Conservation (phyloP, 2,888 invertebrate species). For the Idaea straminata region DNA sequence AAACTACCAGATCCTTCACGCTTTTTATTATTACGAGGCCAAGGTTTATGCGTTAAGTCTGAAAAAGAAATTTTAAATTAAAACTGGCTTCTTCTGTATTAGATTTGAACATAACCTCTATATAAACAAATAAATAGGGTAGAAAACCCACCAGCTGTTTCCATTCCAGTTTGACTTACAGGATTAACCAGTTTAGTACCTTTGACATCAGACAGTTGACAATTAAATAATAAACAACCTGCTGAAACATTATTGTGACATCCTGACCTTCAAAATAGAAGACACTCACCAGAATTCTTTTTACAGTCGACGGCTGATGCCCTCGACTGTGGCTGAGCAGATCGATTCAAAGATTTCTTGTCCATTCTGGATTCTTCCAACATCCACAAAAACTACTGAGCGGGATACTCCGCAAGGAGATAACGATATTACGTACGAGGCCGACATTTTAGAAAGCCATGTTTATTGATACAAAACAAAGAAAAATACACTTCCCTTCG, state of each 20-base stretch:
- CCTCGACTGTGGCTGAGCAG: conserved; percentile 85
- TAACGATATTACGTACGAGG: conserved; percentile 83
- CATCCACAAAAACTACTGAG: conserved; percentile 76
- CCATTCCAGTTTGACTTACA: background rate
- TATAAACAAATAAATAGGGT: background rate
- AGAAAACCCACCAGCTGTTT: background rate
- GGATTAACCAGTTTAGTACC: background rate
- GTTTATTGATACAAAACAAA: conserved; percentile 82
- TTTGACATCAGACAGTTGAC: background rate
- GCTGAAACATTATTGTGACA: background rate
- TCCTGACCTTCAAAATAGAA: conserved; percentile 41
- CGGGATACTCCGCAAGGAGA: conserved; percentile 87
- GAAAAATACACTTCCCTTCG: conserved; percentile 68
- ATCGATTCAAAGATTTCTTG: conserved; percentile 86
- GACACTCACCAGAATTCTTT: conserved; percentile 83
- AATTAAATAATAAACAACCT: background rate
- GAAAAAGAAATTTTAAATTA: conserved; percentile 18
- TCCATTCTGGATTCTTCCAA: conserved; percentile 85
- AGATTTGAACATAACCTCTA: background rate
- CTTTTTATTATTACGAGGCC: conserved; percentile 82
- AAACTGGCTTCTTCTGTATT: background rate
- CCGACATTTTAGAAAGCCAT: conserved; percentile 92
- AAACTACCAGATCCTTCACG: conserved; percentile 81
- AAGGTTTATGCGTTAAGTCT: conserved; percentile 80
- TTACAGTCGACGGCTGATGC: conserved; percentile 86